Conservation (phyloP, 2,113 vertebrate genomes). For the Cyrtonyx montezumae region DNA sequence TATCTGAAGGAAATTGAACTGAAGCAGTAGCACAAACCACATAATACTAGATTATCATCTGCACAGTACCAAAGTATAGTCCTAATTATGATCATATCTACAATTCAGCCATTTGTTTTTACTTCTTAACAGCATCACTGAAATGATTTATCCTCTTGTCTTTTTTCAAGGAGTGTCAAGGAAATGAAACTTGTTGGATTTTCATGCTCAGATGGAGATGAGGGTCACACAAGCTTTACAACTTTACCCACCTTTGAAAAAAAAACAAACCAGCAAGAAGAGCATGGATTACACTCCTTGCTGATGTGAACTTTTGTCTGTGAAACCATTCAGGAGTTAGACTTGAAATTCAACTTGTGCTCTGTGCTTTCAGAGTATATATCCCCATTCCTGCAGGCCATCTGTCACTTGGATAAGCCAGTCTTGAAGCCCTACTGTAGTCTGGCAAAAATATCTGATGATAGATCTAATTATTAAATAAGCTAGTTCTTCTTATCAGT, state of each 20-base stretch:
- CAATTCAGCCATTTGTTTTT: slow-evolving; percentile 18
- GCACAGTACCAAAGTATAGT: neutral
- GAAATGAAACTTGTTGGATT: neutral
- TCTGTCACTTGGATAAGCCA: neutral
- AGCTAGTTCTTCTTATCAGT: neutral
- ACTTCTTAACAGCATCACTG: neutral
- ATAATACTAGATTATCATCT: neutral
- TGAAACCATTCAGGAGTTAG: neutral
- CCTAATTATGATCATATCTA: neutral
- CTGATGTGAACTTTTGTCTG: neutral
- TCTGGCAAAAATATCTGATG: neutral
- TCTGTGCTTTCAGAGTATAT: neutral
- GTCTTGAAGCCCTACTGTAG: neutral
- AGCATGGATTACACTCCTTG: neutral
- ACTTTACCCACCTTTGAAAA: neutral
- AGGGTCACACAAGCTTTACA: neutral
- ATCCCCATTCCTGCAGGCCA: neutral
- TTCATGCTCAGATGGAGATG: neutral
- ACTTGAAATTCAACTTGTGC: neutral
- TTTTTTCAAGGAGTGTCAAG: neutral
- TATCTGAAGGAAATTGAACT: slow-evolving; percentile 43
- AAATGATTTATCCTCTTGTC: slow-evolving; percentile 3
- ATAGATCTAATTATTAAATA: neutral
- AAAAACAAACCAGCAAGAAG: neutral
- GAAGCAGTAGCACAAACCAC: neutral